phyloP scores from a whole-genome alignment of 2,113 vertebrate species.

The Jaculus jaculus region DNA sequence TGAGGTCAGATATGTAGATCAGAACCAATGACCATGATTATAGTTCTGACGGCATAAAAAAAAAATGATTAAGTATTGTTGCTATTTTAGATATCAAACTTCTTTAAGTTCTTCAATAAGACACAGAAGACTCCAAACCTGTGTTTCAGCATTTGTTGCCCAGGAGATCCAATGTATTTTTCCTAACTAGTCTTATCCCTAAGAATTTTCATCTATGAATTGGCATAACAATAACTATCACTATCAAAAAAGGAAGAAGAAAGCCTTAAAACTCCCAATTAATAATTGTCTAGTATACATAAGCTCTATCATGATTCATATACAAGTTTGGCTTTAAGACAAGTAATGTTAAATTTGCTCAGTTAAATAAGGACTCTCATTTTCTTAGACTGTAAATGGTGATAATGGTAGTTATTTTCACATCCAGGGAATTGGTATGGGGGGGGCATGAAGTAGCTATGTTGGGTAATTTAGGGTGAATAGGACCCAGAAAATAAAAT shows the following conservation, averaged over 20 bases:
- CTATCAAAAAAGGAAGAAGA: not conserved
- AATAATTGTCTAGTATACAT: not conserved
- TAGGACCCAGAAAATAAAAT: too few relatives aligned
- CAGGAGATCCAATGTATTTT: fast-evolving
- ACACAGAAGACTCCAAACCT: not conserved
- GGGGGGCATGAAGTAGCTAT: too few relatives aligned
- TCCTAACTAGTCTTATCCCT: not conserved
- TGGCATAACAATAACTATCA: not conserved
- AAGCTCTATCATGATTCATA: not conserved
- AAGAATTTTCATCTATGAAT: not conserved
- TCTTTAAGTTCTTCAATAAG: not conserved
- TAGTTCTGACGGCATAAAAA: not conserved
- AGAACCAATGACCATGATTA: constrained; percentile 25
- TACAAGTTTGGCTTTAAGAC: not conserved
- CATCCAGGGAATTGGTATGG: not conserved
- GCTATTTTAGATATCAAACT: constrained; percentile 23
- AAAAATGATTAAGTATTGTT: constrained; percentile 3
- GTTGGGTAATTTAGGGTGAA: too few relatives aligned
- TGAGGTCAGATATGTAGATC: not conserved
- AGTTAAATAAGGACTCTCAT: not conserved
- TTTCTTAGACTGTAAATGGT: not conserved
- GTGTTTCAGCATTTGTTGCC: not conserved
- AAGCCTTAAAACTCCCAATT: not conserved
- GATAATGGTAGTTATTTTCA: not conserved
- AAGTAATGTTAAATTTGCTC: not conserved